Evolutionary conservation across 2,113 vertebrate species (phyloP), one percentile per base, ranked within the genome.

Genomic region (Arenaria interpres): DNA sequence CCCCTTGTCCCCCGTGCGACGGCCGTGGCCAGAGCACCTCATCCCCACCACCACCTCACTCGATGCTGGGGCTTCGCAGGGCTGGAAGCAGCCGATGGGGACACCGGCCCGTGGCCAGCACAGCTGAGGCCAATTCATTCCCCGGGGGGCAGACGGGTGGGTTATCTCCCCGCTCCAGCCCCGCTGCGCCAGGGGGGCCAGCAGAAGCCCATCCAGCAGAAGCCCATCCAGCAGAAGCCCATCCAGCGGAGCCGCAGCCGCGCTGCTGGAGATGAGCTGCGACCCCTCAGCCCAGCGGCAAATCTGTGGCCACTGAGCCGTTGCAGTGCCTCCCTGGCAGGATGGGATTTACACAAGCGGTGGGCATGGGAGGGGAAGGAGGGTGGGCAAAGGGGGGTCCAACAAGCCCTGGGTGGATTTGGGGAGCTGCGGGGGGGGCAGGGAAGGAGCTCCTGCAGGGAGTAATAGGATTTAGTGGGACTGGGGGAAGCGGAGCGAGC

Each of bases 131-230:
- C 91, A 83, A 95, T 54, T 54, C 75, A 2, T 68, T 72, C 45
- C 94, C 59, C 8, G 51, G 63, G 90, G 12, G 4, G 66, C 78
- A 56, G 64, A 41, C 0, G 6, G 35, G 23, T 0, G 6, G 14
- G 86, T 97, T 94, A 93, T 97, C 91, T 95, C 89, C 56, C 48
- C 10, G 9, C 57, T 90, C 75, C 94, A 96, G 90, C 85, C 83
- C 53, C 5, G 30, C 75, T 75, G 64, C 9, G 57, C 66, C 7
- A 3, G 12, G 8, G 20, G 68, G 48, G 43, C 46, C 46, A 46
- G 46, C 20, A 46, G 46, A 46, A 46, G 46, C 20, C 46, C 46
- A 21, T 11, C 46, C 46, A 46, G 46, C 46, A 46, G 20, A 46
- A 46, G 20, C 46, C 46, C 46, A 46, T 21, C 87, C 71, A 68